Conservation (phyloP, 2,888 invertebrate genomes). For the Rhynchonema sp. region DNA sequence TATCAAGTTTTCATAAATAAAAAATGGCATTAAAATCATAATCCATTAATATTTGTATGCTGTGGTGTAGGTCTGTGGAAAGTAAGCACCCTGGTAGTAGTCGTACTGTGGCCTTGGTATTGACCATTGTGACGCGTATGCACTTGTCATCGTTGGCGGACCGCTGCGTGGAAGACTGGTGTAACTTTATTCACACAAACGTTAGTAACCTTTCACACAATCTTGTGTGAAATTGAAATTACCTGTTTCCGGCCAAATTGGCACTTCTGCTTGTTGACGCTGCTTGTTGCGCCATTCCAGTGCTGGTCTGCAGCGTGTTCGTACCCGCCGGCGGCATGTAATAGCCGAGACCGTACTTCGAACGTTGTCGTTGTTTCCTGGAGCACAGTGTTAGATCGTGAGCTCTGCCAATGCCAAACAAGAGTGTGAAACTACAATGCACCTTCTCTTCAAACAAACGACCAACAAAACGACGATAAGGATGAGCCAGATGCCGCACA, state of each 20-base stretch:
- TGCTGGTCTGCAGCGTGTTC: no score
- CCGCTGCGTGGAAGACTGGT: no score
- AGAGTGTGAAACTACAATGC: no score
- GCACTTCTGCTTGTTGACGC: neutral
- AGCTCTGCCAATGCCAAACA: no score
- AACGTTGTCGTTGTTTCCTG: constrained; percentile 6
- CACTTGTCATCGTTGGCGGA: neutral
- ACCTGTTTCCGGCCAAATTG: neutral
- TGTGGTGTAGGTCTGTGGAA: neutral
- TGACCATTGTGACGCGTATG: constrained; percentile 5
- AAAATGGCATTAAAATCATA: neutral
- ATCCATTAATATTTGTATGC: neutral
- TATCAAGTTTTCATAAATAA: neutral
- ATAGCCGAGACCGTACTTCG: constrained; percentile 7
- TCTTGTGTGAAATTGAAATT: no score
- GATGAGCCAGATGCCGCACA: constrained; percentile 14
- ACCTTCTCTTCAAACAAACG: constrained; percentile 10
- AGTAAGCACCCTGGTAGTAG: constrained; percentile 4
- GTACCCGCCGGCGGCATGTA: constrained; percentile 4
- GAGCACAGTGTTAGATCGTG: no score
- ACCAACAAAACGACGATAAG: constrained; percentile 12
- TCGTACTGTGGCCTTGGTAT: constrained; percentile 3
- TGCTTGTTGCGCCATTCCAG: neutral
- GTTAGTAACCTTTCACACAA: no score
- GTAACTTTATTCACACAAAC: no score